Evolutionary conservation across 2,888 invertebrate genomes (phyloP).

Genomic region (Caradrina clavipalpis): DNA sequence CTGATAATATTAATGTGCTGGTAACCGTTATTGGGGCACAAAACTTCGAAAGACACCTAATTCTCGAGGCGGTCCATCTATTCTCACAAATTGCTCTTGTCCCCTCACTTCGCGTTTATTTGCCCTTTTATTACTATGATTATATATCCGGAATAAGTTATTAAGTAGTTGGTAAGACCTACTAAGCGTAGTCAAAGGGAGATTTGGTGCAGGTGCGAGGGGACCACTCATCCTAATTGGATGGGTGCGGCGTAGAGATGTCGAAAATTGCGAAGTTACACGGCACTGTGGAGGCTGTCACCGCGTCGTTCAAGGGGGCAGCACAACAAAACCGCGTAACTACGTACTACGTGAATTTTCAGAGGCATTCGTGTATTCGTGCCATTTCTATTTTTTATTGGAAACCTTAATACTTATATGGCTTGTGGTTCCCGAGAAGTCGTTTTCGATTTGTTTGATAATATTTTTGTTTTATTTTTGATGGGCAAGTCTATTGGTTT

Average conservation of each 20-base stretch:
- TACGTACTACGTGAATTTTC: neutral
- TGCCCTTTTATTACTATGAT: constrained; percentile 49
- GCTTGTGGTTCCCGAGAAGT: neutral
- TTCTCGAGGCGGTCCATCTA: constrained; percentile 45
- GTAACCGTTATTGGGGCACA: constrained; percentile 48
- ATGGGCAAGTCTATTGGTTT: too few species aligned
- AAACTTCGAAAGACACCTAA: constrained; percentile 46
- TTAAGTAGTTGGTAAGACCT: constrained; percentile 32
- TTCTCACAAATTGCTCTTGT: constrained; percentile 51
- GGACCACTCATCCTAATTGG: constrained; percentile 52
- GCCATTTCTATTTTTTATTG: neutral
- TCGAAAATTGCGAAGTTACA: constrained; percentile 41
- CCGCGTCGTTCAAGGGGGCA: neutral
- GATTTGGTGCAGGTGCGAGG: constrained; percentile 22
- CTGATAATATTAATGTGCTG: constrained; percentile 43
- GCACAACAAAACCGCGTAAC: constrained; percentile 1
- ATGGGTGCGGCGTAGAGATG: constrained; percentile 22
- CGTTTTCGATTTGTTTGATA: neutral
- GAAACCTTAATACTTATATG: too few species aligned
- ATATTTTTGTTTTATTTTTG: too few species aligned
- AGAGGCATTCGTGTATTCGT: neutral
- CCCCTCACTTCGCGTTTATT: constrained; percentile 39
- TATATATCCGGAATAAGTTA: constrained; percentile 45
- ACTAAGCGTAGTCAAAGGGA: constrained; percentile 18
- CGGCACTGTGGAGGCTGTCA: constrained; percentile 9